A percentile compares a stretch with the other conserved stretches of the same genome.
phyloP scores from a whole-genome alignment of 2,888 invertebrate species.

The Aspidiotus destructor region DNA sequence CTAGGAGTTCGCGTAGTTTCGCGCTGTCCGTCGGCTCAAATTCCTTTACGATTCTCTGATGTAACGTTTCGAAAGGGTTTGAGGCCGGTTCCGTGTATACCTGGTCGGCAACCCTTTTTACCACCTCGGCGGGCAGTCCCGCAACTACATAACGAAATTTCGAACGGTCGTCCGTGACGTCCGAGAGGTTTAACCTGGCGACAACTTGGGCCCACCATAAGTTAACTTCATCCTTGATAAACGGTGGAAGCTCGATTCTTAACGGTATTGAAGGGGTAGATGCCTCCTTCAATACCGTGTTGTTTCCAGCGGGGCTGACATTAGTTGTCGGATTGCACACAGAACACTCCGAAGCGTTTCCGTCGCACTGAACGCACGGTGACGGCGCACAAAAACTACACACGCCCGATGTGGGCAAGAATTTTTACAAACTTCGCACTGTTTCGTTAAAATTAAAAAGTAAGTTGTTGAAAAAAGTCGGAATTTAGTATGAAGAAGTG shows the following conservation, averaged over 20 bases:
- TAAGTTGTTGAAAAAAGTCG: too few relatives aligned
- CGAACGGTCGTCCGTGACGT: background rate
- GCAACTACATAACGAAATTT: background rate
- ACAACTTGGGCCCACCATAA: background rate
- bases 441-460: too few relatives aligned
- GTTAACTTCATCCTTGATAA: background rate
- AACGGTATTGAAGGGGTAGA: too few relatives aligned
- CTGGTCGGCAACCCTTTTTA: background rate
- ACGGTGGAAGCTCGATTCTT: background rate
- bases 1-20: background rate
- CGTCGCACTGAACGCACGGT: too few relatives aligned
- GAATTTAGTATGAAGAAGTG: too few relatives aligned
- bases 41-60: background rate
- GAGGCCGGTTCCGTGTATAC: background rate
- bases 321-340: too few relatives aligned
- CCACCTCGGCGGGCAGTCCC: background rate
- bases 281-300: too few relatives aligned
- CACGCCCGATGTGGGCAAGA: too few relatives aligned
- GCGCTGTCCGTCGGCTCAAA: background rate
- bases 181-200: background rate
- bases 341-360: too few relatives aligned
- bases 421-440: too few relatives aligned
- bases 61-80: background rate
- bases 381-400: too few relatives aligned
- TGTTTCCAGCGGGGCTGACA: too few relatives aligned